Evolutionary conservation across 2,888 invertebrate genomes (phyloP).

Genomic region (Amphipoea oculea): DNA sequence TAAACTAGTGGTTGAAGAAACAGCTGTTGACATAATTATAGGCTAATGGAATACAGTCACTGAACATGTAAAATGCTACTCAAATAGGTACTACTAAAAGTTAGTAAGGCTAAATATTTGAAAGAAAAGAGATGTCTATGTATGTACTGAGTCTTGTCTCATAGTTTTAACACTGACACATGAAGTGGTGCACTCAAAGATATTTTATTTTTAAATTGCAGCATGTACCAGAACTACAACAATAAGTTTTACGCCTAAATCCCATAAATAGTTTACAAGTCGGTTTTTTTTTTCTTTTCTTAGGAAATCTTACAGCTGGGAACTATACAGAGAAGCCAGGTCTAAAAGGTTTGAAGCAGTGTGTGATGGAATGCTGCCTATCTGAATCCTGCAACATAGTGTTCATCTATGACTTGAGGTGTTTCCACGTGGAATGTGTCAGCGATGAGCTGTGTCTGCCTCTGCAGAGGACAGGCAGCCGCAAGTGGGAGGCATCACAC

Average conservation of each 20-base stretch:
- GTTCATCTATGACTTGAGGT: constrained; percentile 93
- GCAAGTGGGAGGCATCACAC: constrained; percentile 91
- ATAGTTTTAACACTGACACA: neutral
- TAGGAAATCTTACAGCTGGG: constrained; percentile 91
- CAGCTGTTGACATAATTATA: constrained; percentile 41
- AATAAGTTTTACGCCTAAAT: neutral
- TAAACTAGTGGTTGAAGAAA: neutral
- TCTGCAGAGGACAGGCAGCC: constrained; percentile 86
- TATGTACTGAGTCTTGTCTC: neutral
- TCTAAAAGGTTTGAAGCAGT: constrained; percentile 90
- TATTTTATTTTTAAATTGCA: neutral
- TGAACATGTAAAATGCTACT: neutral
- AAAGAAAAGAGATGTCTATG: neutral
- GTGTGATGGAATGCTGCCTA: constrained; percentile 92
- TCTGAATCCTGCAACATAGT: constrained; percentile 94
- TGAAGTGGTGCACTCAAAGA: neutral
- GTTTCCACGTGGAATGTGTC: constrained; percentile 94
- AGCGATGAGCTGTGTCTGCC: constrained; percentile 94
- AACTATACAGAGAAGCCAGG: constrained; percentile 90
- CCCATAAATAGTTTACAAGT: neutral
- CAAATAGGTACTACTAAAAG: neutral
- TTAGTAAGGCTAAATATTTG: neutral
- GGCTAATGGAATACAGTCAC: neutral
- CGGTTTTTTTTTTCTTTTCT: neutral
- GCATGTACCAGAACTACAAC: neutral